These are phyloP conservation scores for Apamea anceps DNA, from an alignment of 2,888 invertebrate species.

Conservation along the genomic window DNA sequence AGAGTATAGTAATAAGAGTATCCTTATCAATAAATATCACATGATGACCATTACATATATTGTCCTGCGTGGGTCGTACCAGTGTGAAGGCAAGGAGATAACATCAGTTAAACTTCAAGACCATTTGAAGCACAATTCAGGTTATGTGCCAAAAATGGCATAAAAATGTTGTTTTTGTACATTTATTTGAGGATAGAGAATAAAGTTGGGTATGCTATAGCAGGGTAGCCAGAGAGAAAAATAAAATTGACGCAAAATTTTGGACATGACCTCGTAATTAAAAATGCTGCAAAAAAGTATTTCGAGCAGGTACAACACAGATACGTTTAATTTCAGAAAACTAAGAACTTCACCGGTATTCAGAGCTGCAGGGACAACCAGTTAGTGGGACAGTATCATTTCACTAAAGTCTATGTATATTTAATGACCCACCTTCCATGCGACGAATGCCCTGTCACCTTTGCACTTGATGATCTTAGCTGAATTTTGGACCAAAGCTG, in stretches of 20 bases:
- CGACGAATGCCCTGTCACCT: too few relatives aligned
- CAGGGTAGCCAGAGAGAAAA: background rate
- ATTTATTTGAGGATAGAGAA: slow-evolving; percentile 10
- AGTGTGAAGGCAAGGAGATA: slow-evolving; percentile 38
- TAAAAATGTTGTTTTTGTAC: background rate
- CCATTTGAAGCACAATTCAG: slow-evolving; percentile 16
- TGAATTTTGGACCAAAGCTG: too few relatives aligned
- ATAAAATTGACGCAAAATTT: background rate
- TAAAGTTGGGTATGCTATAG: too few relatives aligned
- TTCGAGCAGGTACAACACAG: background rate
- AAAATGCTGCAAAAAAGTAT: background rate
- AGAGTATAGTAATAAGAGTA: slow-evolving; percentile 15
- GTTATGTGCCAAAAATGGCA: slow-evolving; percentile 14
- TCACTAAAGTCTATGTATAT: background rate
- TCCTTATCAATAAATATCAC: slow-evolving; percentile 37
- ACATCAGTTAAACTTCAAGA: slow-evolving; percentile 36
- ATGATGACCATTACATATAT: slow-evolving; percentile 1
- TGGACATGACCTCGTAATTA: background rate
- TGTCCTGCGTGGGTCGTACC: slow-evolving; percentile 25
- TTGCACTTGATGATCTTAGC: too few relatives aligned
- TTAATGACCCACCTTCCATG: too few relatives aligned
- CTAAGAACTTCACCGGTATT: background rate
- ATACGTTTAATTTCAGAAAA: background rate
- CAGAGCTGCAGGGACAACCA: background rate
- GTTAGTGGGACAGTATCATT: background rate